Base-by-base conservation (phyloP, 2,888 invertebrate species). In the Arge pagana region DNA sequence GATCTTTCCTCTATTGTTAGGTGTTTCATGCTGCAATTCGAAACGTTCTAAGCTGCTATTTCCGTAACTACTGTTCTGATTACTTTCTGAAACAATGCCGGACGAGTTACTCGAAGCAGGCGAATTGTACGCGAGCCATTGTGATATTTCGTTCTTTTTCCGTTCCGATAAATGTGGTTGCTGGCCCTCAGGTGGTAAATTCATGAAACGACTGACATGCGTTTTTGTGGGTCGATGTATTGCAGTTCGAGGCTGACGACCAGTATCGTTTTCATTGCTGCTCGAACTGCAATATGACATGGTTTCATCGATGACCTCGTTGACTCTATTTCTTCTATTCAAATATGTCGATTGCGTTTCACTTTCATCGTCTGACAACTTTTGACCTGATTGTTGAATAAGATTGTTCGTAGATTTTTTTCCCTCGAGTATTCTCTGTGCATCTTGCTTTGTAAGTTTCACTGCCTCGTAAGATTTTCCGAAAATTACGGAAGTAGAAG, bases 21-120 rank as follows among this genome's bases (percentile, higher is more conserved):
- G 76, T 7, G 76, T 76, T 57, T 76, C 75, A 55, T 71, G 68
- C 48, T 69, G 63, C 55, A 64, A 39, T 37, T 76, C 76, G 3
- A 76, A 58, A 50, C 74, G 65, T 24, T 76, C 76, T 40, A 76
- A 60, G 48, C 74, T 76, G 30, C 74, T 76, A 35, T 76, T 70
- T 4, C 74, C 76, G 24, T 74, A 75, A 39, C 64, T 69, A 50
- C 66, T 67, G 45, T 63, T 61, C 43, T 50, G 63, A 18, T 59
- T 64, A 39, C 63, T 68, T 4, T 60, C 58, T 7, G 71, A 59
- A 21, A 72, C 43, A 40, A 62, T 59, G 53, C 70, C 70, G 11
- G 62, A 48, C 10, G 70, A 69, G 50, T 65, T 70, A 35, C 53
- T 60, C 3, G 63, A 59, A 7, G 64, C 63, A 3, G 59, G 50